Conservation (phyloP, 1,140 invertebrate species). For the Caenorhabditis tropicalis region DNA sequence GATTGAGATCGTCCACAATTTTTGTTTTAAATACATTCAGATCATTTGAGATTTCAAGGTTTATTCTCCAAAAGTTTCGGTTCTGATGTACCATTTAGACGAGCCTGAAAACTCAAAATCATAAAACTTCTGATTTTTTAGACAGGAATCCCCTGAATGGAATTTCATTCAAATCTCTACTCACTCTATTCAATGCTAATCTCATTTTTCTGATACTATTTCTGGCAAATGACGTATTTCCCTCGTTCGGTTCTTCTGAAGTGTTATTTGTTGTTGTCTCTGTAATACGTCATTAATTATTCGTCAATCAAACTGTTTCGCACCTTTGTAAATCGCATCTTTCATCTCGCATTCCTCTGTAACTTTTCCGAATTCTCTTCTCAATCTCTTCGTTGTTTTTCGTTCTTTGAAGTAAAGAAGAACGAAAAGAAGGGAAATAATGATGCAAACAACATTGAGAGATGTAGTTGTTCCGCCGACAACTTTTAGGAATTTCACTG, state of each 20-base stretch:
- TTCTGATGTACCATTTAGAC: conserved; percentile 6
- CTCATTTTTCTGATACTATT: conserved; percentile 26
- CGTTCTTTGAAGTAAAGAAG: conserved; percentile 21
- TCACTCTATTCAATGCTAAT: conserved; percentile 19
- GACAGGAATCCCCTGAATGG: too few relatives aligned
- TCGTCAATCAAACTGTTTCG: not conserved
- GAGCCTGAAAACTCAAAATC: not conserved
- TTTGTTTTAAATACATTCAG: not conserved
- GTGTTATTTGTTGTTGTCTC: not conserved
- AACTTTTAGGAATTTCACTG: conserved; percentile 28
- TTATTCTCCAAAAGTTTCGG: conserved; percentile 6
- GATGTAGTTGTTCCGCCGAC: conserved; percentile 25
- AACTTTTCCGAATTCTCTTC: conserved; percentile 4
- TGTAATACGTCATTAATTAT: conserved; percentile 25
- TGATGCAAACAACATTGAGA: conserved; percentile 4
- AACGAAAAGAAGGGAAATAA: not conserved
- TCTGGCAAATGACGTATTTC: not conserved
- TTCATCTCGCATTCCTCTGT: not conserved
- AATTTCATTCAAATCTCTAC: not conserved
- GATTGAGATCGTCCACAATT: not conserved
- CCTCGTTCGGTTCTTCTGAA: not conserved
- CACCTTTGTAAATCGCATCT: conserved; percentile 31
- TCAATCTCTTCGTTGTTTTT: conserved; percentile 15
- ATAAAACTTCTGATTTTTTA: too few relatives aligned
- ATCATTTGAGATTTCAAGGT: not conserved